Evolutionary conservation across 2,888 invertebrate genomes (phyloP).

Genomic region (Cosmia trapezina): DNA sequence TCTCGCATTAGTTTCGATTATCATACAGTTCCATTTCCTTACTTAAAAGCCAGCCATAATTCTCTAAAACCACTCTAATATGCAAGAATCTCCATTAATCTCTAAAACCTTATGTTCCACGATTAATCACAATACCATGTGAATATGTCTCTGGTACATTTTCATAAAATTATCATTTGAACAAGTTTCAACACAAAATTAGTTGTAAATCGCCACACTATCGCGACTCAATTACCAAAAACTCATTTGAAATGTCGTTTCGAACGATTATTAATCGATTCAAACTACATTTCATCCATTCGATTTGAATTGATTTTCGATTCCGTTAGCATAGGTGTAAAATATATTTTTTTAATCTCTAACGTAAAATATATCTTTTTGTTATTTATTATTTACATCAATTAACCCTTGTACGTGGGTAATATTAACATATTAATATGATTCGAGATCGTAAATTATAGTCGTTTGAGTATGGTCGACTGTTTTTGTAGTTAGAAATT

Average conservation of each 20-base stretch:
- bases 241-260: constrained; percentile 74
- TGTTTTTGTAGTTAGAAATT: constrained; percentile 73
- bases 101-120: constrained; percentile 63
- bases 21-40: constrained; percentile 22
- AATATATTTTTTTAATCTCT: constrained; percentile 72
- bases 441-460: constrained; percentile 80
- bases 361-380: constrained; percentile 70
- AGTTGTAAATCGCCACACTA: constrained; percentile 69
- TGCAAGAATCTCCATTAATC: constrained; percentile 65
- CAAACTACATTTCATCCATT: constrained; percentile 72
- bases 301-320: constrained; percentile 76
- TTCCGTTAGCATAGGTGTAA: constrained; percentile 78
- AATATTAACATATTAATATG: constrained; percentile 83
- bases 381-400: constrained; percentile 84
- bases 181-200: constrained; percentile 65
- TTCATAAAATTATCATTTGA: constrained; percentile 70
- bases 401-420: constrained; percentile 80
- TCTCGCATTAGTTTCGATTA: constrained; percentile 20
- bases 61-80: constrained; percentile 54
- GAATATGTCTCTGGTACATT: constrained; percentile 62
- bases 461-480: constrained; percentile 70
- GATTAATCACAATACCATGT: constrained; percentile 61
- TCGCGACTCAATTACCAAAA: constrained; percentile 75
- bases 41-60: constrained; percentile 36
- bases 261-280: constrained; percentile 73